These are phyloP conservation scores for Gavialis gangeticus DNA, from an alignment of 2,113 vertebrate genomes.

Conservation along the genomic window DNA sequence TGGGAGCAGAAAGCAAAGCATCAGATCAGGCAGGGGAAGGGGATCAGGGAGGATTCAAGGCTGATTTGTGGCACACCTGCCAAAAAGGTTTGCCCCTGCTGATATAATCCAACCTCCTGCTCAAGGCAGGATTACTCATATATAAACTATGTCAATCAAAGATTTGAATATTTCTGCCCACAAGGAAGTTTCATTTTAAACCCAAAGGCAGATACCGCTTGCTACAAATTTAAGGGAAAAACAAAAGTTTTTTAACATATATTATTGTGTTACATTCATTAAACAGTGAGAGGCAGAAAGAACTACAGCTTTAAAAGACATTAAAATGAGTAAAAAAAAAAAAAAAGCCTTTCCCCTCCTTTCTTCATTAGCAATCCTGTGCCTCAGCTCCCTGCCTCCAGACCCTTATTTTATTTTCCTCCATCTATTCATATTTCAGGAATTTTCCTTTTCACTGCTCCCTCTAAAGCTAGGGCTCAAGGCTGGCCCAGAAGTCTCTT, in stretches of 20 bases:
- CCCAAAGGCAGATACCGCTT: neutral
- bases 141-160: too few relatives aligned
- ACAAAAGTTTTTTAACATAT: constrained; percentile 32
- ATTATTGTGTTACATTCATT: constrained; percentile 22
- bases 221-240: neutral
- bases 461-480: accelerated
- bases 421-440: neutral
- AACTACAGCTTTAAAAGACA: constrained; percentile 5
- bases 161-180: neutral
- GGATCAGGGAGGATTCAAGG: too few relatives aligned
- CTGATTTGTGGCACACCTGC: too few relatives aligned
- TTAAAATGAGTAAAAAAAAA: constrained; percentile 9
- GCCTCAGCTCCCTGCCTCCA: neutral
- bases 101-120: too few relatives aligned
- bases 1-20: too few relatives aligned
- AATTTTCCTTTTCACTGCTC: neutral
- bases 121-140: too few relatives aligned
- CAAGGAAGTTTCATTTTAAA: constrained; percentile 43
- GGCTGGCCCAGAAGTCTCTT: accelerated
- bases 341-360: neutral
- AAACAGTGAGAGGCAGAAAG: too few relatives aligned
- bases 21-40: too few relatives aligned
- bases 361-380: neutral
- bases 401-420: neutral
- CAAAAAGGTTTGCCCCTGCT: too few relatives aligned